phyloP scores from a whole-genome alignment of 2,888 invertebrate species.

The Stenotaenia linearis region DNA sequence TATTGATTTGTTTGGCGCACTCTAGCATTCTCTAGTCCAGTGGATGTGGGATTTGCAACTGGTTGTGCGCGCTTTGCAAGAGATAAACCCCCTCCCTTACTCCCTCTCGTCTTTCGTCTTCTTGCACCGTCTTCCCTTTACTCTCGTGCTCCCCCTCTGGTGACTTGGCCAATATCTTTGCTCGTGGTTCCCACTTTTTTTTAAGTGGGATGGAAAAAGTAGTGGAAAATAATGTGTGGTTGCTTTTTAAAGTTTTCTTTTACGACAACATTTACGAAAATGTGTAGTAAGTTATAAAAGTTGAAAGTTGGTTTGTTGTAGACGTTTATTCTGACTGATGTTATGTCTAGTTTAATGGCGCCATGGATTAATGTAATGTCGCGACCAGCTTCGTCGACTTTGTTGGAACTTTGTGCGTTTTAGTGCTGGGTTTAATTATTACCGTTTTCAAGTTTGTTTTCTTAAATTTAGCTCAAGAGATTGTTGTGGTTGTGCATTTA shows the following conservation, averaged over 20 bases:
- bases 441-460: not conserved
- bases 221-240: not conserved
- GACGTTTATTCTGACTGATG: not conserved
- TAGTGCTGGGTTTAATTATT: not conserved
- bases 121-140: not conserved
- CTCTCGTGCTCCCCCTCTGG: not conserved
- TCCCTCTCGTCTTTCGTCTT: slow-evolving; percentile 13
- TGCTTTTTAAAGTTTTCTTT: not conserved
- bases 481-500: too few species aligned
- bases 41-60: slow-evolving; percentile 26
- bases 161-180: not conserved
- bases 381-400: not conserved
- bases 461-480: too few species aligned
- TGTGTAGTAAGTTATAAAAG: not conserved
- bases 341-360: not conserved
- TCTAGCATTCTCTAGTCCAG: slow-evolving; percentile 12
- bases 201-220: not conserved
- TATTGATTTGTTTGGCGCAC: slow-evolving; percentile 26
- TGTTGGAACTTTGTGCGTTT: not conserved
- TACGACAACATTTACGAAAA: not conserved
- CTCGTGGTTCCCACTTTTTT: not conserved
- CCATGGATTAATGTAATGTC: not conserved
- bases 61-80: slow-evolving; percentile 13
- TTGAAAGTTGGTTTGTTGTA: not conserved
- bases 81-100: not conserved